phyloP scores from a whole-genome alignment of 1,140 invertebrate genomes.

The Drosophila tani region DNA sequence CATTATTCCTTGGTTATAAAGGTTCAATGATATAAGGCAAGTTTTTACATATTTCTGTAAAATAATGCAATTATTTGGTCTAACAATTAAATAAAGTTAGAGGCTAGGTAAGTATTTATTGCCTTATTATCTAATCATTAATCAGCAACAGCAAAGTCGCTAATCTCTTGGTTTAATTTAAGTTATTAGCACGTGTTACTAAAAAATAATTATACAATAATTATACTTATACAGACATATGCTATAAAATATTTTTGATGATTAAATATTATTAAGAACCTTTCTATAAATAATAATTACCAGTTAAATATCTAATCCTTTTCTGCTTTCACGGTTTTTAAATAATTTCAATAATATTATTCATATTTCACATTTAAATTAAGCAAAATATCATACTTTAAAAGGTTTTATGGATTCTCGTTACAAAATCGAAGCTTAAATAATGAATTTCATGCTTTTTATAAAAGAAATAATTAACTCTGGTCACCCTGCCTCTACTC shows the following conservation, averaged over 20 bases:
- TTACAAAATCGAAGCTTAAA: not conserved
- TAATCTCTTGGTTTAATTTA: conserved; percentile 1
- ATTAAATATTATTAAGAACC: not conserved
- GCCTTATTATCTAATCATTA: not conserved
- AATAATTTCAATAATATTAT: not conserved
- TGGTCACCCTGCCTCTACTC: not conserved
- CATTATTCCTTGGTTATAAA: not conserved
- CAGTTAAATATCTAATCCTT: not conserved
- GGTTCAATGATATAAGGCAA: not conserved
- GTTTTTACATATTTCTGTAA: not conserved
- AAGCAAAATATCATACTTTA: not conserved
- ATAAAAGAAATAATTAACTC: not conserved
- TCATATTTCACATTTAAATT: not conserved
- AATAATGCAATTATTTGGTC: too few species aligned
- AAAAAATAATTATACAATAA: too few species aligned
- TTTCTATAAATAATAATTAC: not conserved
- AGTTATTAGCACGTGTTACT: not conserved
- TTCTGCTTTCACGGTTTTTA: not conserved
- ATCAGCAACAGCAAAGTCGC: not conserved
- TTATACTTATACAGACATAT: too few species aligned
- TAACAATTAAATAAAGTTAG: too few species aligned
- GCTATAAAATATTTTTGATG: not conserved
- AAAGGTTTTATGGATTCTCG: accelerated
- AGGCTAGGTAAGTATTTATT: not conserved
- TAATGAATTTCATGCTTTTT: not conserved